Base-by-base conservation (phyloP, 2,113 vertebrate species). In the Helogale parvula region DNA sequence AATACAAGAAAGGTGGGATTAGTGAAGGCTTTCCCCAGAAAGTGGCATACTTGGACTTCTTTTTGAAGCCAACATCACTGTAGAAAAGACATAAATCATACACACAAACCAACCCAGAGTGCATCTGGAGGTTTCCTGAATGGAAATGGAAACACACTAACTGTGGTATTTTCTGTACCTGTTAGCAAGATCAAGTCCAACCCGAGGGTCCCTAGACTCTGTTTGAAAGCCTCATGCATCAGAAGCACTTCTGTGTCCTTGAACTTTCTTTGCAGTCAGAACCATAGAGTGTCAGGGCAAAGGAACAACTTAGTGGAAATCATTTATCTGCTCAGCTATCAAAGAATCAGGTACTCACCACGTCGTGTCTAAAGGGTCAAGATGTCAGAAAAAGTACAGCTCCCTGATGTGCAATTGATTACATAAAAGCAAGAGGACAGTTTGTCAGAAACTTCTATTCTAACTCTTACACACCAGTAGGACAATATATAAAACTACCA, bases 171-270 rank as follows among this genome's bases (percentile, higher is more conserved):
- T 97, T 95, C 83, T 97, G 95, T 97, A 72, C 65, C 69, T 95
- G 83, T 97, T 97, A 97, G 74, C 76, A 92, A 97, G 90, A 96
- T 96, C 80, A 97, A 92, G 83, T 92, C 88, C 71, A 95, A 83
- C 81, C 84, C 63, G 90, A 23, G 50, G 76, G 84, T 97, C 93
- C 80, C 74, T 97, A 87, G 80, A 93, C 88, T 94, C 87, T 94
- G 72, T 93, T 96, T 96, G 96, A 97, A 97, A 90, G 47, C 90
- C 38, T 96, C 87, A 95, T 31, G 88, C 74, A 96, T 97, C 95
- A 98, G 96, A 98, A 98, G 88, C 47, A 69, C 23, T 97, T 92
- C 69, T 96, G 60, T 89, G 76, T 68, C 94, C 95, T 94, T 98
- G 95, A 97, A 96, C 94, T 93, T 97, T 96, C 79, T 87, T 12